These are phyloP conservation scores for Limnothrissa miodon DNA, from an alignment of 2,113 vertebrate species.

Conservation along the genomic window DNA sequence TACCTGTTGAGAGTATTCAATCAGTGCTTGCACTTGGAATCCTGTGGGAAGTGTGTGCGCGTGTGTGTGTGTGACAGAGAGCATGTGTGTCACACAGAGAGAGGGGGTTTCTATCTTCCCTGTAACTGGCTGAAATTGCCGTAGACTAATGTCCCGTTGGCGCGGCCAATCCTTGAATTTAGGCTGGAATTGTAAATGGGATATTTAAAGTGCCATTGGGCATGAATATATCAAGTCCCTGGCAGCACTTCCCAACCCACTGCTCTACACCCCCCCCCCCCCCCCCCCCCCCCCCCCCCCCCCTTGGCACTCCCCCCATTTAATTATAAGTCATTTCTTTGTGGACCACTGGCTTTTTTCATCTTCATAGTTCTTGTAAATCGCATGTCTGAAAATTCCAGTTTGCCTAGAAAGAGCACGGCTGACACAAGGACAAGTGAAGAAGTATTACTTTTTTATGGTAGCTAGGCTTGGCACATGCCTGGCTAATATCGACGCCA, in stretches of 20 bases:
- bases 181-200: slow-evolving; percentile 3
- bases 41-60: too few relatives aligned
- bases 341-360: slow-evolving; percentile 11
- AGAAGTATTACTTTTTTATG: not conserved
- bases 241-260: not conserved
- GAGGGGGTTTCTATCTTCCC: not conserved
- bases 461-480: not conserved
- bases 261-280: not conserved
- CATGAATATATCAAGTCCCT: not conserved
- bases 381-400: not conserved
- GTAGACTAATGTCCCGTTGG: not conserved
- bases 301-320: not conserved
- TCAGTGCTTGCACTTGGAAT: slow-evolving; percentile 8
- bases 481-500: not conserved
- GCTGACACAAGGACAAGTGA: not conserved
- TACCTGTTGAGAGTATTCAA: not conserved
- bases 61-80: not conserved
- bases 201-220: slow-evolving; percentile 21
- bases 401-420: not conserved
- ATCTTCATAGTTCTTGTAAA: slow-evolving; percentile 3
- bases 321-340: not conserved
- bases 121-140: not conserved
- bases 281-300: not conserved
- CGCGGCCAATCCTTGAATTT: slow-evolving; percentile 1
- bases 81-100: not conserved